Conservation (phyloP, 1,140 invertebrate species). For the Ladona fulva region DNA sequence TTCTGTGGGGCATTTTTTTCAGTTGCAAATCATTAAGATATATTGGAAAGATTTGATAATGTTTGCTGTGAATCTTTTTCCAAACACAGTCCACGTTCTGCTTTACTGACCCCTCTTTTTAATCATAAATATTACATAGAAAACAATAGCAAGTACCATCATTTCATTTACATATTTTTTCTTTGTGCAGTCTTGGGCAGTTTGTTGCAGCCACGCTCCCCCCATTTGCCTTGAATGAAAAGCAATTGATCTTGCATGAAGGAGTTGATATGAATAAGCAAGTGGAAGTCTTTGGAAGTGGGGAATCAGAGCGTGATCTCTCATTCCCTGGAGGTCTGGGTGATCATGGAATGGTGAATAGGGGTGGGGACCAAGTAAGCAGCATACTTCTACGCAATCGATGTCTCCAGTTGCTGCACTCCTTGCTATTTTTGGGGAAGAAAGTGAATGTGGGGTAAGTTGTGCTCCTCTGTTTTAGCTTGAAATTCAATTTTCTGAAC, state of each 20-base stretch:
- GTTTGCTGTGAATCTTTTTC: too few relatives aligned
- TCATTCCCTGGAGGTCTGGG: not conserved
- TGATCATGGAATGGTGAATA: not conserved
- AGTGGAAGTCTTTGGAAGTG: not conserved
- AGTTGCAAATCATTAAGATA: too few relatives aligned
- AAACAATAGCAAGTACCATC: too few relatives aligned
- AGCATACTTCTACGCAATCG: conserved; percentile 70
- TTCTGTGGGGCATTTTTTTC: too few relatives aligned
- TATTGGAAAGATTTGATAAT: too few relatives aligned
- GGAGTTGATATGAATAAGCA: conserved; percentile 21
- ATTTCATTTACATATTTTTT: not conserved
- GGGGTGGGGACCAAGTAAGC: conserved; percentile 16
- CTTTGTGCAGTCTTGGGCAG: conserved; percentile 62
- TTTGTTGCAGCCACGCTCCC: conserved; percentile 83
- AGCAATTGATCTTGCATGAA: conserved; percentile 46
- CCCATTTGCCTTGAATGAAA: conserved; percentile 43
- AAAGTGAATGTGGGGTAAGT: conserved; percentile 26
- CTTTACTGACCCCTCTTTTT: too few relatives aligned
- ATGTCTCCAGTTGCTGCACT: conserved; percentile 69
- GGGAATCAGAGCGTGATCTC: conserved; percentile 20
- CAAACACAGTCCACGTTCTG: too few relatives aligned
- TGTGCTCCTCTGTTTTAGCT: too few relatives aligned
- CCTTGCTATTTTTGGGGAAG: conserved; percentile 47
- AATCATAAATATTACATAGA: too few relatives aligned
- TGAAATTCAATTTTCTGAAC: too few relatives aligned